These are phyloP conservation scores for Poecilia latipinna DNA, from an alignment of 2,113 vertebrate genomes.

Conservation along the genomic window DNA sequence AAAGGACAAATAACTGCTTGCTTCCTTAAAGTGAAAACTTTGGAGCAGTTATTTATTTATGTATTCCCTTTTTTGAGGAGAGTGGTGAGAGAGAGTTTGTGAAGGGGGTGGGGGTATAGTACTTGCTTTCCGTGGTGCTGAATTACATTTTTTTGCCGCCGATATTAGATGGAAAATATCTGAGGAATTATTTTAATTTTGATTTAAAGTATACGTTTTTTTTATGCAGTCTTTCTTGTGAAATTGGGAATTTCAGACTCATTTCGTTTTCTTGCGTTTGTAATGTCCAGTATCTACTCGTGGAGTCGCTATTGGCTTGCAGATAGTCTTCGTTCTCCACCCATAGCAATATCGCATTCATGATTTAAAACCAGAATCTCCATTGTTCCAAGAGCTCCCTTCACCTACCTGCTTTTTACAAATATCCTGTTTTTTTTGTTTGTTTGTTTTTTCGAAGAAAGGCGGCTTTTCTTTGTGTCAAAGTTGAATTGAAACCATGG, in stretches of 20 bases:
- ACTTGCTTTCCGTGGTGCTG: neutral
- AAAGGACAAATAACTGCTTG: neutral
- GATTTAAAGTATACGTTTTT: neutral
- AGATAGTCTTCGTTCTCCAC: conserved; percentile 26
- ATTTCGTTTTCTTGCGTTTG: neutral
- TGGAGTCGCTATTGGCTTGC: conserved; percentile 57
- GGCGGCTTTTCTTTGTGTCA: too few species aligned
- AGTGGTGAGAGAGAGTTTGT: too few species aligned
- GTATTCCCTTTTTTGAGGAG: neutral
- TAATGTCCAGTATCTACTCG: conserved; percentile 44
- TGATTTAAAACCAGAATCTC: neutral
- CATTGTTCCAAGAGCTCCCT: conserved; percentile 20
- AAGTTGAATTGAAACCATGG: neutral
- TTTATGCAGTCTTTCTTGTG: neutral
- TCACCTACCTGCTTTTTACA: neutral
- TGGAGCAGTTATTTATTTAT: neutral
- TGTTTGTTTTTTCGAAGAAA: neutral
- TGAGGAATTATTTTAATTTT: neutral
- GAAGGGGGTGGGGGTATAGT: too few species aligned
- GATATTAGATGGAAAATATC: neutral
- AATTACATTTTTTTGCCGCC: neutral
- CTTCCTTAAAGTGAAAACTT: neutral
- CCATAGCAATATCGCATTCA: conserved; percentile 16
- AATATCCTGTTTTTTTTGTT: too few species aligned
- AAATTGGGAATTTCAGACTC: neutral